Evolutionary conservation across 2,113 vertebrate genomes (phyloP), one percentile per base, ranked within the genome.

Genomic region (Tenrec ecaudatus): DNA sequence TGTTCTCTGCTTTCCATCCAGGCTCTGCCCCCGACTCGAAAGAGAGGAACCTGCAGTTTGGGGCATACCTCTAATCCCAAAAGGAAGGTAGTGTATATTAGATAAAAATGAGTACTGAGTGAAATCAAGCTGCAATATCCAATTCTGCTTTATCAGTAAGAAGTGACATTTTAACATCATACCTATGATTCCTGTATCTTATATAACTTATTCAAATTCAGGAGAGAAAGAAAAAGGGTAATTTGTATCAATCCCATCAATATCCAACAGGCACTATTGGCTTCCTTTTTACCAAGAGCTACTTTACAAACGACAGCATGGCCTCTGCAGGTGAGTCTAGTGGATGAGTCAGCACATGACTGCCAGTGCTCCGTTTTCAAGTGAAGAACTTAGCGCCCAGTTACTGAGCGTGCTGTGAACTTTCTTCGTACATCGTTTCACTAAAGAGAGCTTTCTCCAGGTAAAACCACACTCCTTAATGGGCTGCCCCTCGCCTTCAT

Each of bases 321-420:
- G 12, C 9, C 8, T 80, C 25, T 20, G 20, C 14, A n/a, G 31
- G 10, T 0, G 2, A 77, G 8, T 1, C 0, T 16, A 2, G n/a
- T 0, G 0, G 58, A 6, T 3, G 47, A 29, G 23, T 8, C 36
- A n/a, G n/a, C n/a, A n/a, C n/a, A n/a, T n/a, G n/a, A n/a, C 0
- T 58, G 4, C 17, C 19, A 8, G 23, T 7, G 40, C 16, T n/a
- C 33, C 36, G 36, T 87, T n/a, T 36, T 22, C n/a, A 78, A 83
- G 20, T 4, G 43, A 73, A 71, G 31, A 27, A 29, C 23, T 81
- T n/a, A 17, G 1, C 38, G 33, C 15, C 9, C 3, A 62, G 8
- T 16, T 73, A 2, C 75, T 3, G 53, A 31, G 33, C 68, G 2
- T 2, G 8, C n/a, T 43, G 38, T 11, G 66, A 9, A 3, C 1